Base-by-base conservation (phyloP, 2,888 invertebrate species). In the Lasius platythorax region DNA sequence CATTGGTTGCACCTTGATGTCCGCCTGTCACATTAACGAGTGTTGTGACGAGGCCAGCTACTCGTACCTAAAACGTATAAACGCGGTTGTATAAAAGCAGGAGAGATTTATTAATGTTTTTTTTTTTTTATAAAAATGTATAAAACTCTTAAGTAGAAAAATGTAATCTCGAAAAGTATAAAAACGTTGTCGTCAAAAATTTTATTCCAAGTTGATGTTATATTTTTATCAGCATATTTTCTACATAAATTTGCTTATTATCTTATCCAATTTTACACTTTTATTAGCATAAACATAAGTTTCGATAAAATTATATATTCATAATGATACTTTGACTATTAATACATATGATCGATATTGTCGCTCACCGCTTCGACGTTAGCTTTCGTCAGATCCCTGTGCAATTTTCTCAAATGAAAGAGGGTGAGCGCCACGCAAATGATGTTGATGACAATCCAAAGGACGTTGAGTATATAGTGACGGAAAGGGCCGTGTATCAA, bases 381-480 rank as follows among this genome's bases (percentile, higher is more conserved):
- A 92, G 97, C 97, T 95, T 97, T 97, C 84, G 97, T 97, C 85
- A 98, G 96, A 94, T 98, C 98, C 88, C 97, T 96, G 95, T 98
- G 98, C 88, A 98, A 96, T 94, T 97, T 97, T 94, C 97, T 96
- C 91, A 98, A 96, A 95, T 98, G 98, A 95, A 98, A 97, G 87
- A 98, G 96, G 82, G 98, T 98, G 87, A 98, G 96, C 74, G 97
- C 96, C 75, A 98, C 97, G 95, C 98, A 98, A 92, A 98, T 97
- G 85, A 98, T 96, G 95, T 98, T 95, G 92, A 98, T 98, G 89
- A 97, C 96, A 91, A 98, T 98, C 98, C 98, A 98, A 61, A 98
- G 96, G 76, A 98, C 97, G 95, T 98, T 98, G 90, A 98, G 97
- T 85, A 98, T 98, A 95, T 98, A 98, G 96, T 98, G 98, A 88